Percentiles rank a stretch among this genome's conserved stretches.
Conservation (phyloP, 2,113 vertebrate genomes). For the Monopterus albus region DNA sequence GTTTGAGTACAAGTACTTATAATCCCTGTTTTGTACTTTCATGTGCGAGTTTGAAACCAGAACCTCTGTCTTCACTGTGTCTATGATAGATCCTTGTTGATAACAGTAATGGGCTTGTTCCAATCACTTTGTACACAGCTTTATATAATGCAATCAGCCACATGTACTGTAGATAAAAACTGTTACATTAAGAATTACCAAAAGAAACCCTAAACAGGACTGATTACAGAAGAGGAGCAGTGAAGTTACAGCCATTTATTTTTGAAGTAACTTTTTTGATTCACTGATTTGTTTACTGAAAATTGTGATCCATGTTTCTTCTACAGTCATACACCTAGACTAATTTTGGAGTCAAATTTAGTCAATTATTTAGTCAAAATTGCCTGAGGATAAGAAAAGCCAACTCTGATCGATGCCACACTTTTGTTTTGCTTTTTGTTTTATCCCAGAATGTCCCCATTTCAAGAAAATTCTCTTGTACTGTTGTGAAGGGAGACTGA, state of each 20-base stretch:
- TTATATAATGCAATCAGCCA: neutral
- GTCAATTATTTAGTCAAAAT: constrained; percentile 31
- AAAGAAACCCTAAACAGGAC: neutral
- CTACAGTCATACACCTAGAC: constrained; percentile 19
- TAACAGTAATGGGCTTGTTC: constrained; percentile 4
- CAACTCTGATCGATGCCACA: constrained; percentile 47
- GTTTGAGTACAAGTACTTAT: neutral
- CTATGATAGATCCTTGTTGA: neutral
- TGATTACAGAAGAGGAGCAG: neutral
- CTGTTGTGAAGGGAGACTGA: constrained; percentile 15
- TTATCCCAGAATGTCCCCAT: constrained; percentile 56
- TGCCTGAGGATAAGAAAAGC: constrained; percentile 52
- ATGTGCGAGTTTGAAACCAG: neutral
- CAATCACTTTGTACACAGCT: constrained; percentile 1
- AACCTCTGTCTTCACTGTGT: neutral
- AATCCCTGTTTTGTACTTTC: neutral
- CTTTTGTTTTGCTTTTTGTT: too few species aligned
- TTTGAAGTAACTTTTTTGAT: constrained; percentile 1
- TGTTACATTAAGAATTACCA: constrained; percentile 10
- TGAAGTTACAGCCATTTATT: constrained; percentile 1
- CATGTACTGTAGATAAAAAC: constrained; percentile 8
- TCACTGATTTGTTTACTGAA: constrained; percentile 9
- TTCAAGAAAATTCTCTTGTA: constrained; percentile 31
- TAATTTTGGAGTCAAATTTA: constrained; percentile 32
- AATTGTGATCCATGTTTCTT: constrained; percentile 5